Evolutionary conservation across 2,888 invertebrate genomes (phyloP).

Genomic region (Smittia aterrima): DNA sequence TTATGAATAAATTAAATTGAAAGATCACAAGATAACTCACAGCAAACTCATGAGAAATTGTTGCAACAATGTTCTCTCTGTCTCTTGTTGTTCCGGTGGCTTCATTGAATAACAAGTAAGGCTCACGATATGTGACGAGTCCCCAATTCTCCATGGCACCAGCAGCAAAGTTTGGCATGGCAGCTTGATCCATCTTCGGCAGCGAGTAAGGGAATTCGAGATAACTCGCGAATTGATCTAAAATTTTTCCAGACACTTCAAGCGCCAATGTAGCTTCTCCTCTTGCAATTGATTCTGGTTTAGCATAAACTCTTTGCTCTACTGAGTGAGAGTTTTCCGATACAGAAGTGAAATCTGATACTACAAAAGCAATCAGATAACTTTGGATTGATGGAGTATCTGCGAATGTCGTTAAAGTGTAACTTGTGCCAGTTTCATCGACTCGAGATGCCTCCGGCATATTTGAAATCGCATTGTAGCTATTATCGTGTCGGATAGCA

Average conservation of each 20-base stretch:
- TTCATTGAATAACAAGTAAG: conserved; percentile 20
- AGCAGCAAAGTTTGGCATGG: conserved; percentile 78
- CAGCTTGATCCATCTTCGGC: conserved; percentile 83
- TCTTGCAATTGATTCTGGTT: conserved; percentile 47
- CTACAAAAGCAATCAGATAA: conserved; percentile 77
- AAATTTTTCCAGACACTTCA: conserved; percentile 67
- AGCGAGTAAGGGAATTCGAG: conserved; percentile 72
- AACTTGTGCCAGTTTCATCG: not conserved
- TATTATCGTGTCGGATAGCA: conserved; percentile 47
- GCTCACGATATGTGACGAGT: conserved; percentile 71
- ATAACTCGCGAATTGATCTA: conserved; percentile 67
- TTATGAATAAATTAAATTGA: not conserved
- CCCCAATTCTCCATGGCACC: conserved; percentile 97
- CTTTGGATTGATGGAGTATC: conserved; percentile 67
- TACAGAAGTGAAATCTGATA: conserved; percentile 58
- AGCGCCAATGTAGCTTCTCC: conserved; percentile 65
- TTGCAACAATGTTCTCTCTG: conserved; percentile 1
- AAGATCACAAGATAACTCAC: conserved; percentile 15
- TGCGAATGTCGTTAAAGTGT: conserved; percentile 43
- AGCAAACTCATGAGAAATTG: conserved; percentile 27
- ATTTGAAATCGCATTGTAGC: conserved; percentile 50
- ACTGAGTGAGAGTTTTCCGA: conserved; percentile 43
- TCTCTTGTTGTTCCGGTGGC: not conserved
- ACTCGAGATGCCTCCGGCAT: conserved; percentile 53
- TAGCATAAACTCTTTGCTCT: conserved; percentile 50